phyloP scores from a whole-genome alignment of 1,140 invertebrate genomes.

The Oryctes rhinoceros region DNA sequence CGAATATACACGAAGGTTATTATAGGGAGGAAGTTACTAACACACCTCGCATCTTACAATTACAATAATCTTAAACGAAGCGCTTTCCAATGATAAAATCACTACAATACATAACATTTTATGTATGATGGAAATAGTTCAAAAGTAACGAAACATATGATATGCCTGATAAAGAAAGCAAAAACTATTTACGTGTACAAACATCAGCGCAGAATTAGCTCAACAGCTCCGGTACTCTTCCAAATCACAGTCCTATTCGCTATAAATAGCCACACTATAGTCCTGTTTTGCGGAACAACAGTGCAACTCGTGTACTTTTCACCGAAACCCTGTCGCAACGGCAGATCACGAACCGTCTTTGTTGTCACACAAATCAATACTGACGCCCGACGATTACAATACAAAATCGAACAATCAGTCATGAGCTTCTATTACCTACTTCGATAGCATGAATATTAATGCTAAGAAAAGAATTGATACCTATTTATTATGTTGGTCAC shows the following conservation, averaged over 20 bases:
- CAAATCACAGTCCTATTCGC: background rate
- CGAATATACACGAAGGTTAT: too few species aligned
- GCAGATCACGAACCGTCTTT: background rate
- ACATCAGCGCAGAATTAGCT: background rate
- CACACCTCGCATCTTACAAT: too few species aligned
- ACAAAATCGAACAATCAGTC: constrained; percentile 4
- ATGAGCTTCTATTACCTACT: constrained; percentile 10
- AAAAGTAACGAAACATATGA: too few species aligned
- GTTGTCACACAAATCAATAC: constrained; percentile 21
- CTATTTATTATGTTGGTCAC: constrained; percentile 15
- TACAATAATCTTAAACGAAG: too few species aligned
- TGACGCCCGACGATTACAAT: background rate
- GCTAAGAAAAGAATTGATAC: constrained; percentile 14
- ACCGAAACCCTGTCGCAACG: background rate
- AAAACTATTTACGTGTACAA: background rate
- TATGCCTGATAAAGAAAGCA: too few species aligned
- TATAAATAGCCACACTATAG: background rate
- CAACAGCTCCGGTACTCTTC: background rate
- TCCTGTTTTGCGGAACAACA: background rate
- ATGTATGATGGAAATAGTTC: too few species aligned
- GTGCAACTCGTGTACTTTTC: background rate
- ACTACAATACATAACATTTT: too few species aligned
- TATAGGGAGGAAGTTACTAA: too few species aligned
- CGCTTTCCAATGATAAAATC: too few species aligned
- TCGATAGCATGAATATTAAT: constrained; percentile 7